Evolutionary conservation across 2,113 vertebrate species (phyloP), one percentile per base, ranked within the genome.

Genomic region (Rana temporaria): DNA sequence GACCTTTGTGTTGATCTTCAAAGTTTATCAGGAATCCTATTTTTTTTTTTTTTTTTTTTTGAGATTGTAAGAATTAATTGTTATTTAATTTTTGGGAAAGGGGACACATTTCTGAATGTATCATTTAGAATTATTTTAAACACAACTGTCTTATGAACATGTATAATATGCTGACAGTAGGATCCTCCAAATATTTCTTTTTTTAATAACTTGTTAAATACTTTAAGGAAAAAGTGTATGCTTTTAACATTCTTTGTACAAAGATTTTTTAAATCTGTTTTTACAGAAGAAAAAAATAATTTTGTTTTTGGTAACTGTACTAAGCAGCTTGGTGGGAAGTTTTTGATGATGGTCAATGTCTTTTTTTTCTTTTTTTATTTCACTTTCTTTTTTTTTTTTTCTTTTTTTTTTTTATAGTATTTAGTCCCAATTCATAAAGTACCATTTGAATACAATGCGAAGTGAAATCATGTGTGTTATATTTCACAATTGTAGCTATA

Each of bases 401-500:
- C 1, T 42, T 42, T 42, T 9, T 12, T 2, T 32, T 17, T 30
- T 16, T 26, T 38, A 86, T 88, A 87, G 89, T 91, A 89, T 90
- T 88, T 87, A 90, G 93, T 91, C 94, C 92, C 88, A 90, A 90
- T 91, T 92, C 91, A 89, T 19, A 86, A 75, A 91, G 91, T 95
- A 93, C 92, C 94, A 92, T 96, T 93, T 91, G 89, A 93, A 89
- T 91, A 91, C 91, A 90, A 91, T 90, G 91, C 93, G 90, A 91
- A 91, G 93, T 95, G 94, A 95, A 92, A 93, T 96, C 96, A 53
- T 88, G 92, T 95, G 91, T 89, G 88, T 94, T 92, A 92, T 93
- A 92, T 96, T 94, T 95, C 94, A 94, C 95, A 94, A 92, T 92
- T 93, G 93, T 96, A 96, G 94, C 92, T 95, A 90, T 91, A 89